Conservation (phyloP, 2,888 invertebrate species). For the Epirrhoe tristata region DNA sequence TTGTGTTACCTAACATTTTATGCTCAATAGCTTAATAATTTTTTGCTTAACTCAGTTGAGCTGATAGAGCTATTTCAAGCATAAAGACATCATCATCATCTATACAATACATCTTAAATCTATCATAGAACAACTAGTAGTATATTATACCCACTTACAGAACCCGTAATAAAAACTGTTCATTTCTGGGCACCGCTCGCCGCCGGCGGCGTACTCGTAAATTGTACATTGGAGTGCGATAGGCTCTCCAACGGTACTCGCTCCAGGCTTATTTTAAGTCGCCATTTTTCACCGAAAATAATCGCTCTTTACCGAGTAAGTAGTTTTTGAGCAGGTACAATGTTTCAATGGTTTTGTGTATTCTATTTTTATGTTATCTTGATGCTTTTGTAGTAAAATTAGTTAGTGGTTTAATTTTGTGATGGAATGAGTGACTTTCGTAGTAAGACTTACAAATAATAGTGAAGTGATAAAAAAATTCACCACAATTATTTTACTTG, state of each 20-base stretch:
- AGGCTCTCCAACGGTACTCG: constrained; percentile 16
- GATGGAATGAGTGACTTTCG: too few relatives aligned
- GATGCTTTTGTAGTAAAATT: too few relatives aligned
- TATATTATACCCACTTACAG: not conserved
- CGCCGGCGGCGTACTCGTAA: constrained; percentile 26
- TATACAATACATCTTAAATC: not conserved
- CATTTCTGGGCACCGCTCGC: constrained; percentile 11
- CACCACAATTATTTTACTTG: too few relatives aligned
- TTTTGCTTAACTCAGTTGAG: too few relatives aligned
- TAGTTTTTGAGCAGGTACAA: not conserved
- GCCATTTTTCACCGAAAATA: constrained; percentile 7
- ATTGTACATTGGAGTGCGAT: constrained; percentile 33
- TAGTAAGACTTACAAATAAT: too few relatives aligned
- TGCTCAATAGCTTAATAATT: too few relatives aligned
- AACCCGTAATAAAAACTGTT: constrained; percentile 11
- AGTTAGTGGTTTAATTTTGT: too few relatives aligned
- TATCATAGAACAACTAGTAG: not conserved
- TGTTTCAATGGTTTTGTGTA: not conserved
- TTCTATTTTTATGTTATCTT: not conserved
- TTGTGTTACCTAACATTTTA: too few relatives aligned
- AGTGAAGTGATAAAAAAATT: too few relatives aligned
- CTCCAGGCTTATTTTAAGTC: constrained; percentile 10
- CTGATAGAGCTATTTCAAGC: too few relatives aligned
- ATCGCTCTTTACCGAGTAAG: not conserved
- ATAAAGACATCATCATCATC: too few relatives aligned